A percentile compares a stretch with the other conserved stretches of the same genome.
Conservation (phyloP, 2,888 invertebrate genomes). For the Nymphalis polychloros region DNA sequence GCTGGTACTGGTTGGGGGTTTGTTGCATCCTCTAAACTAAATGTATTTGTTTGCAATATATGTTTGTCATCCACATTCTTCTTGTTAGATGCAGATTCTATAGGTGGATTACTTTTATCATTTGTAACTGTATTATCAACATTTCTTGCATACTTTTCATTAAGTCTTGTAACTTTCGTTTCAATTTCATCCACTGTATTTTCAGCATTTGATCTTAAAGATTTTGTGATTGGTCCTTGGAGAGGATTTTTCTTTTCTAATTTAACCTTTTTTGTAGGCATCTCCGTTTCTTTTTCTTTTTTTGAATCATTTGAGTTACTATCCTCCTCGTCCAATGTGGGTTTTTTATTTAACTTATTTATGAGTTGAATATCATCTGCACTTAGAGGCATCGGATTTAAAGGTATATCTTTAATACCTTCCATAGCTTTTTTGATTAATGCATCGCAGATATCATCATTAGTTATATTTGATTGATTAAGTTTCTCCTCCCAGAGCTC, state of each 20-base stretch:
- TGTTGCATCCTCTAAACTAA: conserved; percentile 31
- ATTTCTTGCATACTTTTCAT: conserved; percentile 16
- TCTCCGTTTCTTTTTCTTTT: conserved; percentile 19
- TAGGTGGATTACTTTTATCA: conserved; percentile 23
- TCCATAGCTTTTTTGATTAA: conserved; percentile 75
- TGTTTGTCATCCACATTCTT: conserved; percentile 35
- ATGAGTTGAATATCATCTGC: conserved; percentile 38
- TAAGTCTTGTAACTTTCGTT: conserved; percentile 21
- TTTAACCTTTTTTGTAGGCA: conserved; percentile 48
- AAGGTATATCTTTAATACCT: conserved; percentile 61
- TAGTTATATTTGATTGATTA: conserved; percentile 69
- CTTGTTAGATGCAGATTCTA: conserved; percentile 21
- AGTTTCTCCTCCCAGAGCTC: conserved; percentile 70
- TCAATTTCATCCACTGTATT: conserved; percentile 31
- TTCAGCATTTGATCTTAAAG: conserved; percentile 34
- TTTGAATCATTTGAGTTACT: not conserved
- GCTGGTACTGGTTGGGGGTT: conserved; percentile 37
- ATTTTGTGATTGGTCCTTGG: conserved; percentile 36
- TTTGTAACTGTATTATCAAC: not conserved
- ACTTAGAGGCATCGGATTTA: conserved; percentile 42
- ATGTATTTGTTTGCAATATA: conserved; percentile 35
- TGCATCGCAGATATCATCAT: conserved; percentile 76
- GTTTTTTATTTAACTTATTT: conserved; percentile 14
- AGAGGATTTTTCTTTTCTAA: conserved; percentile 43
- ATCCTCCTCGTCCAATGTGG: not conserved